Conservation (phyloP, 2,797 vertebrate genomes). For the Hoplostethus mediterraneus region DNA sequence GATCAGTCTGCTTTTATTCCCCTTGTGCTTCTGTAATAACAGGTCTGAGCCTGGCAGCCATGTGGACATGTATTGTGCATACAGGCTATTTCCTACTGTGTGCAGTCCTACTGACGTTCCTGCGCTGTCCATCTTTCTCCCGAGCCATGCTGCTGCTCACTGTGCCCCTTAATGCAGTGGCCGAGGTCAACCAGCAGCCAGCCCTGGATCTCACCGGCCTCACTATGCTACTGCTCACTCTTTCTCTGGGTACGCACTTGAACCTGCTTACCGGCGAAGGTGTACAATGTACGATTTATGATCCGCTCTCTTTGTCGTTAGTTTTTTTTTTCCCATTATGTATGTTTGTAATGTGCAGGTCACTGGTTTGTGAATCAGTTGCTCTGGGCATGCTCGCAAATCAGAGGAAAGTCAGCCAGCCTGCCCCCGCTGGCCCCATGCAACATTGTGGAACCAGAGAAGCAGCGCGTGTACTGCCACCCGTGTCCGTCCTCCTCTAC, state of each 20-base stretch:
- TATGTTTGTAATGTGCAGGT: constrained; percentile 65
- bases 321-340: not conserved
- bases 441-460: constrained; percentile 45
- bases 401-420: constrained; percentile 1
- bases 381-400: constrained; percentile 29
- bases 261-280: not conserved
- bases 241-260: constrained; percentile 75
- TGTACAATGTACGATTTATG: too few species aligned
- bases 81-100: constrained; percentile 82
- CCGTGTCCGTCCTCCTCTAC: constrained; percentile 78
- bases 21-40: constrained; percentile 3
- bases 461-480: not conserved
- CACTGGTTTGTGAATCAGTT: constrained; percentile 76
- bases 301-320: not conserved
- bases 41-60: constrained; percentile 82
- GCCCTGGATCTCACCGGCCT: constrained; percentile 83
- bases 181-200: constrained; percentile 83
- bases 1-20: not conserved
- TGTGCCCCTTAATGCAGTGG: constrained; percentile 79
- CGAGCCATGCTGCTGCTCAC: constrained; percentile 80
- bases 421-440: constrained; percentile 8
- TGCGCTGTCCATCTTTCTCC: constrained; percentile 77
- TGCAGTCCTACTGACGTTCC: constrained; percentile 84
- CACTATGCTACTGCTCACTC: constrained; percentile 72
- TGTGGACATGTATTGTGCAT: constrained; percentile 83